Base-by-base conservation (phyloP, 92 coral and sea anemone species). In the Micromussa lordhowensis region DNA sequence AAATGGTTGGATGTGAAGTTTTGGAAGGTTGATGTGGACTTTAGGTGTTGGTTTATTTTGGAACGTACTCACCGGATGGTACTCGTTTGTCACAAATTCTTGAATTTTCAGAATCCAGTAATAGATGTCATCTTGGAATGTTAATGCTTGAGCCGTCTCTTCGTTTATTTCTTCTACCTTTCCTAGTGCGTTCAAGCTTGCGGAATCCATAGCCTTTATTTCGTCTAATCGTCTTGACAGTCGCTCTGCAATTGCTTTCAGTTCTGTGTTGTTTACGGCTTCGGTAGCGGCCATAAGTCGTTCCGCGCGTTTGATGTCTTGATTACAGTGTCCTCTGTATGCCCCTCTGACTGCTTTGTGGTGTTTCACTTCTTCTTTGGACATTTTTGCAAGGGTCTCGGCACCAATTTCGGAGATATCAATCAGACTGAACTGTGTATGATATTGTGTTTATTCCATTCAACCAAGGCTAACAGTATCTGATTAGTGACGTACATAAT, bases 231-330 rank as follows among this genome's bases (percentile, higher is more conserved):
- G n/a, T n/a, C n/a, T n/a, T n/a, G n/a, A n/a, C n/a, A n/a, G n/a
- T n/a, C n/a, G n/a, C n/a, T n/a, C n/a, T n/a, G n/a, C n/a, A n/a
- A n/a, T n/a, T n/a, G n/a, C n/a, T n/a, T n/a, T n/a, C n/a, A n/a
- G n/a, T n/a, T n/a, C 92, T 69, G 89, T 85, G 48, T 4, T 57
- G 75, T 83, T 74, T 76, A 36, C 35, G 26, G 63, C 30, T 19
- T 58, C 82, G 58, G 80, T 54, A 30, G 30, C 85, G 30, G 86
- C 57, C 90, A 90, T 79, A n/a, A 86, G 80, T 81, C 87, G 82
- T 54, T 90, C 90, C 83, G 83, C 89, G 64, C 86, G 77, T 80
- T 90, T 85, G 82, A 85, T 90, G 36, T 90, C 87, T 61, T 85
- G 90, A 34, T 79, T 90, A 44, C 87, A 90, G n/a, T n/a, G n/a